Conservation (phyloP, 2,113 vertebrate genomes). For the Psittacara wagleri region DNA sequence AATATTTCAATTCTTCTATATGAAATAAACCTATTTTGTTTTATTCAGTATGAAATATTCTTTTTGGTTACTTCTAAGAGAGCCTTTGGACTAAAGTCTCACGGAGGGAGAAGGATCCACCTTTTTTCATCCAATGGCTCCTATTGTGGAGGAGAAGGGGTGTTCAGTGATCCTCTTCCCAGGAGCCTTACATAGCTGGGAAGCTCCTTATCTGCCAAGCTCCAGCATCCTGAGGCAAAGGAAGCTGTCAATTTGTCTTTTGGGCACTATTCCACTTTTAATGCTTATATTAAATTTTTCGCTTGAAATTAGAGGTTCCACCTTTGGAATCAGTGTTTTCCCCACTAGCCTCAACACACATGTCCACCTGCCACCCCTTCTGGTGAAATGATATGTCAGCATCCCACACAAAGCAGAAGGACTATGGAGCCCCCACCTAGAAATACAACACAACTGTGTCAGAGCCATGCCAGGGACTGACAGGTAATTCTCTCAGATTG, state of each 20-base stretch:
- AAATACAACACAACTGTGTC: not conserved
- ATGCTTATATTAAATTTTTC: not conserved
- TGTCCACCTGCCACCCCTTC: not conserved
- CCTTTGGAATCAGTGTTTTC: not conserved
- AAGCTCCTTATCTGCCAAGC: not conserved
- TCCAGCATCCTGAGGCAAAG: not conserved
- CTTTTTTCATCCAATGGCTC: not conserved
- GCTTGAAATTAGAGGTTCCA: not conserved
- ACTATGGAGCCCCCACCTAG: not conserved
- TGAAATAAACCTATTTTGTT: not conserved
- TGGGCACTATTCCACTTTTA: not conserved
- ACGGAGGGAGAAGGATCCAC: not conserved
- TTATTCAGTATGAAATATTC: not conserved
- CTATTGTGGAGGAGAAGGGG: not conserved
- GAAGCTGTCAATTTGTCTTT: not conserved
- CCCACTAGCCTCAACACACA: not conserved
- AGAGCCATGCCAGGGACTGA: not conserved
- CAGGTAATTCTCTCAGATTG: not conserved
- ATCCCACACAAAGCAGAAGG: not conserved
- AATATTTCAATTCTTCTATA: not conserved
- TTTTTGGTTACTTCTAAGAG: not conserved
- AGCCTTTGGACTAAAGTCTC: not conserved
- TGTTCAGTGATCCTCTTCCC: not conserved
- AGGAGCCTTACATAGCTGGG: not conserved
- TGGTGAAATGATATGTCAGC: not conserved